Evolutionary conservation across 2,888 invertebrate species (phyloP), one percentile per base, ranked within the genome.

Genomic region (Luffia ferchaultella): DNA sequence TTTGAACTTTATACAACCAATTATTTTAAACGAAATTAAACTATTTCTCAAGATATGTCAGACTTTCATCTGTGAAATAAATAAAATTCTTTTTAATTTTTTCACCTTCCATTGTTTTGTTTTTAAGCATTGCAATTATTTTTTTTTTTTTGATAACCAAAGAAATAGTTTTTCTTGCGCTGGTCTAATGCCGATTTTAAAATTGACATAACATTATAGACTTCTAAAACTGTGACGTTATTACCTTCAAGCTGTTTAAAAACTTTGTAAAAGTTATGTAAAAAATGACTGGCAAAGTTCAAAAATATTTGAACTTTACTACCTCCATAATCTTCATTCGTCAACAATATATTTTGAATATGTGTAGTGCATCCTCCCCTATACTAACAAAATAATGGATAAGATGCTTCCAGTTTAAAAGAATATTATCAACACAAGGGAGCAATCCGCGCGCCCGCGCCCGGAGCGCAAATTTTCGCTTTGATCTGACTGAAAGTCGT

Each of bases 231-330:
- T 40, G 54, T 52, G n/a, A 52, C 45, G 30, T 41, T 16, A 42
- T 57, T 56, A 1, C 53, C 54, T 51, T 55, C 57, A 9, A 56
- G 47, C 45, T 17, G 30, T 53, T 56, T 56, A 3, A 57, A 18
- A n/a, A 53, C 12, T 30, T 30, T 30, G 12, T 30, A 12, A 12
- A 30, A 30, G 30, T 30, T 30, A 30, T 30, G 30, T 30, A 30
- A 30, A 30, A 30, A 30, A 30, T 30, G 30, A 12, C 30, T 30
- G 5, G 30, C 30, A 12, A 30, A 30, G 12, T 30, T 30, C 30
- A 30, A 30, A 30, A 30, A 30, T 3, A 30, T 30, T 30, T 30
- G 30, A 30, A 30, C 30, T 30, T 30, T 30, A 30, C 30, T 30
- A 30, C 12, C 12, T 12, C 30, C 30, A 30, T 30, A 7, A 12